phyloP scores from a whole-genome alignment of 2,888 invertebrate species.

The Clusia tigrina region DNA sequence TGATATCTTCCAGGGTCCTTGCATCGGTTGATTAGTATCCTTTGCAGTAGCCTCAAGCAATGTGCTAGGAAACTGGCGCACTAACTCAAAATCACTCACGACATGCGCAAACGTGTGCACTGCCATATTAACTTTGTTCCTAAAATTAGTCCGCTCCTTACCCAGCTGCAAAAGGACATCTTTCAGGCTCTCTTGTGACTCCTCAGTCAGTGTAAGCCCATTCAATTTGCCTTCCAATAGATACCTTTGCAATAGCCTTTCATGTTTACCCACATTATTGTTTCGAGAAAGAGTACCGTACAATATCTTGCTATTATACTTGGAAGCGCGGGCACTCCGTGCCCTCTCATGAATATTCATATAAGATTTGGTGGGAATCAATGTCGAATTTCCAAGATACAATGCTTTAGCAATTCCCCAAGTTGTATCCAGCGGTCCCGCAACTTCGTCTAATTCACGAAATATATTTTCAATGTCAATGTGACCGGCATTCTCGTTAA shows the following conservation, averaged over 20 bases:
- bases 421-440: constrained; percentile 78
- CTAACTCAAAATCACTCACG: constrained; percentile 72
- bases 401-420: constrained; percentile 89
- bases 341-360: constrained; percentile 82
- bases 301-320: constrained; percentile 71
- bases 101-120: constrained; percentile 73
- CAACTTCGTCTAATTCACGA: constrained; percentile 77
- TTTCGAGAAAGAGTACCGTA: constrained; percentile 41
- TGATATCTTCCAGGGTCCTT: constrained; percentile 86
- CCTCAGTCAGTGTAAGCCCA: constrained; percentile 74
- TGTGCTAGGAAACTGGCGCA: constrained; percentile 78
- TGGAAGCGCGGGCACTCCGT: constrained; percentile 75
- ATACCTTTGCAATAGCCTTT: constrained; percentile 78
- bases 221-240: constrained; percentile 83
- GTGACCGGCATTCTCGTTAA: constrained; percentile 57
- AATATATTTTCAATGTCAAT: constrained; percentile 72
- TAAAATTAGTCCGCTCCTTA: constrained; percentile 71
- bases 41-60: constrained; percentile 73
- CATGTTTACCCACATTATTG: constrained; percentile 53
- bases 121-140: constrained; percentile 73
- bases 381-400: constrained; percentile 78
- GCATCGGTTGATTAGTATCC: constrained; percentile 68
- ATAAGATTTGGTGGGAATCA: constrained; percentile 82
- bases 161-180: constrained; percentile 67
- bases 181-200: constrained; percentile 67